Evolutionary conservation across 2,797 vertebrate species (phyloP).

Genomic region (Scomberomorus guttatus): DNA sequence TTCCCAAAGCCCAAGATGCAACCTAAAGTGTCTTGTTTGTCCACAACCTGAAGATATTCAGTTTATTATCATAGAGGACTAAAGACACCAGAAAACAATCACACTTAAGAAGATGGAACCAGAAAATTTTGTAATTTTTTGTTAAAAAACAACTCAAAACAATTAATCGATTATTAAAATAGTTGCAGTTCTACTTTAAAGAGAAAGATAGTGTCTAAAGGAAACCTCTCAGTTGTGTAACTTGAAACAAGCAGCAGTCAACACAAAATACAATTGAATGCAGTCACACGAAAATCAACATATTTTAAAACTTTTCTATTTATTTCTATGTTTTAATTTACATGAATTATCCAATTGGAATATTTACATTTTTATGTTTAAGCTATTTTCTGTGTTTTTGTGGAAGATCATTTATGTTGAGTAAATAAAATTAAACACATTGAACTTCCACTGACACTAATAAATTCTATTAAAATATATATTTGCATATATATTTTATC

Average conservation of each 20-base stretch:
- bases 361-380: too few species aligned
- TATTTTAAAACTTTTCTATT: neutral
- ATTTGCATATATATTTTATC: neutral
- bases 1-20: too few species aligned
- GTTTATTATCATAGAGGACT: too few species aligned
- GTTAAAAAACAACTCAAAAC: too few species aligned
- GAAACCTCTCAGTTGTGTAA: slow-evolving; percentile 16
- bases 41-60: too few species aligned
- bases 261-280: neutral
- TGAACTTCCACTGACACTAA: neutral
- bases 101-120: too few species aligned
- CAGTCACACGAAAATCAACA: neutral
- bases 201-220: neutral
- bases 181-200: neutral
- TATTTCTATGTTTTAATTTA: neutral
- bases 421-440: neutral
- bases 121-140: too few species aligned
- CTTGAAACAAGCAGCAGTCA: neutral
- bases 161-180: too few species aligned
- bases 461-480: neutral
- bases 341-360: neutral
- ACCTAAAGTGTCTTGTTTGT: too few species aligned
- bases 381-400: neutral
- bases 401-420: neutral
- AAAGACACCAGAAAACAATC: too few species aligned